phyloP scores from a whole-genome alignment of 2,888 invertebrate genomes.

The Capitulum mitella region DNA sequence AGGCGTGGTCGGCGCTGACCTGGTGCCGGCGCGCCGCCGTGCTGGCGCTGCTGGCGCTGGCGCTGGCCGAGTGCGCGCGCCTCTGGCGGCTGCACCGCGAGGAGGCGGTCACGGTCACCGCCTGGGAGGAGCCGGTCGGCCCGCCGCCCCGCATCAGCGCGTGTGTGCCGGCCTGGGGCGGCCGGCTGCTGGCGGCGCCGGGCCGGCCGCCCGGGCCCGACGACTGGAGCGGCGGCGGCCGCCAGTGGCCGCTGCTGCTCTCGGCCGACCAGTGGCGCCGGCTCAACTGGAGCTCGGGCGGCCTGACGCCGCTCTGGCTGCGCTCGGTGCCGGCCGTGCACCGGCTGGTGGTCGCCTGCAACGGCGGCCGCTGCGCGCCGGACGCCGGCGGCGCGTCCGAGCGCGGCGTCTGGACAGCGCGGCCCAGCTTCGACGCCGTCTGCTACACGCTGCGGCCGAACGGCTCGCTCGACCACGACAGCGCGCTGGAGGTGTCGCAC shows the following conservation, averaged over 20 bases:
- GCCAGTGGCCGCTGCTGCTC: constrained; percentile 3
- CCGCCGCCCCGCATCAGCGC: not conserved
- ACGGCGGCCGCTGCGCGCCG: not conserved
- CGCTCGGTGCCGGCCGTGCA: not conserved
- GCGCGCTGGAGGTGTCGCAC: not conserved
- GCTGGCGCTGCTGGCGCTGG: too few relatives aligned
- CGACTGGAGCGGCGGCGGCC: not conserved
- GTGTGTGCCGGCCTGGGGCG: constrained; percentile 6
- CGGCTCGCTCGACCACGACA: not conserved
- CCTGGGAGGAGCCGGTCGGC: not conserved
- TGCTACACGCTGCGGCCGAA: not conserved
- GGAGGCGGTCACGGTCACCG: not conserved
- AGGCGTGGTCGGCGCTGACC: too few relatives aligned
- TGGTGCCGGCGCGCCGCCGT: too few relatives aligned
- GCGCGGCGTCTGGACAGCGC: not conserved
- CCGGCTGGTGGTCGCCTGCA: not conserved
- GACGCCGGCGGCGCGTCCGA: not conserved
- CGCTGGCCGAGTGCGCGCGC: too few relatives aligned
- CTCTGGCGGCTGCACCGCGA: too few relatives aligned
- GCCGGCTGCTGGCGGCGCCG: not conserved
- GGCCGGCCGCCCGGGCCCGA: not conserved
- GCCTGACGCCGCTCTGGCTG: not conserved
- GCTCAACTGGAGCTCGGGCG: not conserved
- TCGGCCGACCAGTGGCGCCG: not conserved
- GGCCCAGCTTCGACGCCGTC: not conserved